Percentiles rank a stretch among this genome's conserved stretches.
Conservation (phyloP, 2,888 invertebrate species). For the Corythucha ciliata region DNA sequence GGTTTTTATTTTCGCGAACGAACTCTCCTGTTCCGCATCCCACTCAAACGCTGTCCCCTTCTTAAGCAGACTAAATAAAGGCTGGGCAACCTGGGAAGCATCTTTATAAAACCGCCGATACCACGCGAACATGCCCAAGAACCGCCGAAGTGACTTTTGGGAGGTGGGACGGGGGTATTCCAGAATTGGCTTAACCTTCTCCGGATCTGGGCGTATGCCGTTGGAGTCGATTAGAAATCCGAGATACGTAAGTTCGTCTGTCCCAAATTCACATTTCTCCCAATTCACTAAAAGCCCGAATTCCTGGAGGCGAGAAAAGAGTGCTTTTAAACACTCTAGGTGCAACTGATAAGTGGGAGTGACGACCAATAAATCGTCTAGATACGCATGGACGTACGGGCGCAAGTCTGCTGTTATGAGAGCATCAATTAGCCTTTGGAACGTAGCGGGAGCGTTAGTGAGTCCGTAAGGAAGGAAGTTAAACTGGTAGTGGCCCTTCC, state of each 20-base stretch:
- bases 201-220: conserved; percentile 18
- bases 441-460: conserved; percentile 24
- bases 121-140: conserved; percentile 26
- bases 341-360: conserved; percentile 5
- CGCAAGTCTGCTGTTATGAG: conserved; percentile 7
- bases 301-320: conserved; percentile 2
- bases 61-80: conserved; percentile 31
- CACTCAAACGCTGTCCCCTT: conserved; percentile 10
- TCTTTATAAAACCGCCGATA: conserved; percentile 34
- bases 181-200: conserved; percentile 12
- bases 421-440: conserved; percentile 24
- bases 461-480: conserved; percentile 27
- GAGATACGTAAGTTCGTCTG: conserved; percentile 12
- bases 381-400: conserved; percentile 5
- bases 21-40: conserved; percentile 5
- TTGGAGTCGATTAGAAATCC: conserved; percentile 8
- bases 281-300: background rate
- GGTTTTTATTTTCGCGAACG: conserved; percentile 11
- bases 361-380: background rate
- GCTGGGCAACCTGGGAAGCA: conserved; percentile 28
- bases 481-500: conserved; percentile 34
- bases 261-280: conserved; percentile 12
- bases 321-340: background rate
- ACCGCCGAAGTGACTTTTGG: conserved; percentile 14
- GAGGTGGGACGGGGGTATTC: conserved; percentile 15